Conservation (phyloP, 2,888 invertebrate genomes). For the Noctua janthina region DNA sequence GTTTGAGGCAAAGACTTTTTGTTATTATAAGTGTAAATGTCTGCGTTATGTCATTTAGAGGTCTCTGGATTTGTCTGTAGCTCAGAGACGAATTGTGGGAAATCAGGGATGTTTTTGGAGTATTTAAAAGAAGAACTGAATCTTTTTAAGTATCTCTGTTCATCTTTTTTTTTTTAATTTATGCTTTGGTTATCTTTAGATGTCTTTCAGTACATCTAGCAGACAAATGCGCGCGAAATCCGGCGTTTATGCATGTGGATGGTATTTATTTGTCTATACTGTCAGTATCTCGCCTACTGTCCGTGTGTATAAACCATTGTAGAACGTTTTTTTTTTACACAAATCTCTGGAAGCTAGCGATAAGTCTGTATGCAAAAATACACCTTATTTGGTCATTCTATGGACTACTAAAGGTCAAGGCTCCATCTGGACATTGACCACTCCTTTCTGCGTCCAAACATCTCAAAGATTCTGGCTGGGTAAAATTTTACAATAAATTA, state of each 20-base stretch:
- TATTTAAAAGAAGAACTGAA: neutral
- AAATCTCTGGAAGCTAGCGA: neutral
- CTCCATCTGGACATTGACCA: neutral
- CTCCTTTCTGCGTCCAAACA: neutral
- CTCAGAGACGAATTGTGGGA: neutral
- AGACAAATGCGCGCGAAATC: neutral
- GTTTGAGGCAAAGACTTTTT: constrained; percentile 46
- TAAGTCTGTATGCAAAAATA: too few relatives aligned
- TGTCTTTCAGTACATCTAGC: neutral
- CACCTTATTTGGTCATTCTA: too few relatives aligned
- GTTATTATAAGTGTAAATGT: constrained; percentile 50
- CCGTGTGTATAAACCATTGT: neutral
- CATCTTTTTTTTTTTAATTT: neutral
- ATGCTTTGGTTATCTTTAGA: too few relatives aligned
- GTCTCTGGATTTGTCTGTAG: constrained; percentile 32
- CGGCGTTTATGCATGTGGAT: neutral
- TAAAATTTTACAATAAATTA: neutral
- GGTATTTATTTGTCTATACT: neutral
- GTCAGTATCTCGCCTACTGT: neutral
- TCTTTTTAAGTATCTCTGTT: neutral
- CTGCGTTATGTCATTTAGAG: constrained; percentile 53
- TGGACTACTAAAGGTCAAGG: too few relatives aligned
- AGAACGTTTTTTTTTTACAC: neutral
- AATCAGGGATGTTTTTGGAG: neutral
- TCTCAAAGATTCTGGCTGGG: neutral